Percentiles rank a stretch among this genome's conserved stretches.
Evolutionary conservation across 2,113 vertebrate genomes (phyloP).

Genomic region (Parus major): DNA sequence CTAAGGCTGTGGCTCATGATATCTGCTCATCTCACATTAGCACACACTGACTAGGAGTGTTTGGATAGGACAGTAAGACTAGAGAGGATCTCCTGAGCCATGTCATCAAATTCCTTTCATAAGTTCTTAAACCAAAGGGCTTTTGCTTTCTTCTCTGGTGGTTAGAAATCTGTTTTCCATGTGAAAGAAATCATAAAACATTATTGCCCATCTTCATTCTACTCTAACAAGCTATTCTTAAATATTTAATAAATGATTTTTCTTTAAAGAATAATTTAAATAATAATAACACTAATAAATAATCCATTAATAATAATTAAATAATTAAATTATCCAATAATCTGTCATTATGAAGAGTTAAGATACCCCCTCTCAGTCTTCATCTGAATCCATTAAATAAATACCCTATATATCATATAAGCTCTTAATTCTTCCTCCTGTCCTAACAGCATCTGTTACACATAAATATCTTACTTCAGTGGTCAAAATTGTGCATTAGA

Average conservation of each 20-base stretch:
- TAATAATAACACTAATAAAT: no score
- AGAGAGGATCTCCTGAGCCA: neutral
- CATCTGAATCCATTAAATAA: neutral
- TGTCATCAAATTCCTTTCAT: neutral
- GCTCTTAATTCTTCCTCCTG: neutral
- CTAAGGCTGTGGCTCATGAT: no score
- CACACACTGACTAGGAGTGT: neutral
- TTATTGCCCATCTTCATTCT: neutral
- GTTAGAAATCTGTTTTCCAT: neutral
- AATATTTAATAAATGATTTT: neutral
- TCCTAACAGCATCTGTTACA: neutral
- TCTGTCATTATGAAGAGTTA: neutral
- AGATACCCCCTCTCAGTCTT: neutral
- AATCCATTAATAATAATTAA: neutral
- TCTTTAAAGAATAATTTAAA: neutral
- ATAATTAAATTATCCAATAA: neutral
- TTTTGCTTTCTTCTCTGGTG: neutral
- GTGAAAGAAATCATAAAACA: neutral
- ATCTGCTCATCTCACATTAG: neutral
- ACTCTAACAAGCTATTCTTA: neutral
- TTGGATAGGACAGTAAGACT: neutral
- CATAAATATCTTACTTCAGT: neutral
- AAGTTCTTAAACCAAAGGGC: neutral
- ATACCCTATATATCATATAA: neutral
- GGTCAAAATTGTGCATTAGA: neutral